Evolutionary conservation across 2,888 invertebrate species (phyloP).

Genomic region (Sarcophaga variegata): DNA sequence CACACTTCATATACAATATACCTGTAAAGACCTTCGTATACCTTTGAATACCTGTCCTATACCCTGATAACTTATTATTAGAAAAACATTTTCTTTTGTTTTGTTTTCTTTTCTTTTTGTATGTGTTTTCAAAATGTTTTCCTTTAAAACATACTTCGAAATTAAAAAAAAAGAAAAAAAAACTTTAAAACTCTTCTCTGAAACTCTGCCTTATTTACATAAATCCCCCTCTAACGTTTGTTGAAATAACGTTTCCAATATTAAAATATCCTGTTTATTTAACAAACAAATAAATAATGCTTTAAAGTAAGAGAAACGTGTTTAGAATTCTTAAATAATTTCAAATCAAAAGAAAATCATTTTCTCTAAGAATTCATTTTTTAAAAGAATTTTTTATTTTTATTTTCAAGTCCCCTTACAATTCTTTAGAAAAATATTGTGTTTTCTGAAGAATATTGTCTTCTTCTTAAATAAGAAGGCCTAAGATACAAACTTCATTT

Average conservation of each 20-base stretch:
- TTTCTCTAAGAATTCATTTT: too few species aligned
- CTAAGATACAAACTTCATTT: too few species aligned
- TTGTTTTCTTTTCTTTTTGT: not conserved
- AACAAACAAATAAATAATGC: constrained; percentile 25
- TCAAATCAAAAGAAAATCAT: constrained; percentile 13
- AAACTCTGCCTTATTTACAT: not conserved
- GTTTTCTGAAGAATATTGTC: too few species aligned
- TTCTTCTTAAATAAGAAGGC: too few species aligned
- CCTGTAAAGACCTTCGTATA: constrained; percentile 1
- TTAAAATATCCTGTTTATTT: constrained; percentile 53
- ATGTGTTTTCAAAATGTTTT: not conserved
- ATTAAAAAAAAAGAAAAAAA: not conserved
- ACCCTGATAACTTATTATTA: constrained; percentile 12
- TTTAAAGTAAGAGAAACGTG: constrained; percentile 31
- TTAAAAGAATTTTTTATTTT: too few species aligned
- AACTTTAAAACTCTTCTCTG: too few species aligned
- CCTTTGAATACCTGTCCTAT: not conserved
- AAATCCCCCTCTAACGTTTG: not conserved
- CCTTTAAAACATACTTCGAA: too few species aligned
- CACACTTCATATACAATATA: not conserved
- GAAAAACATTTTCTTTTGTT: not conserved
- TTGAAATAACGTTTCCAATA: constrained; percentile 6
- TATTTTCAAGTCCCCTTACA: too few species aligned
- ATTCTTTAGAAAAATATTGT: too few species aligned
- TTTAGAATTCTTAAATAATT: constrained; percentile 41